A percentile compares a stretch with the other conserved stretches of the same genome.
Evolutionary conservation across 2,888 invertebrate species (phyloP).

Genomic region (Euzophera pinguis): DNA sequence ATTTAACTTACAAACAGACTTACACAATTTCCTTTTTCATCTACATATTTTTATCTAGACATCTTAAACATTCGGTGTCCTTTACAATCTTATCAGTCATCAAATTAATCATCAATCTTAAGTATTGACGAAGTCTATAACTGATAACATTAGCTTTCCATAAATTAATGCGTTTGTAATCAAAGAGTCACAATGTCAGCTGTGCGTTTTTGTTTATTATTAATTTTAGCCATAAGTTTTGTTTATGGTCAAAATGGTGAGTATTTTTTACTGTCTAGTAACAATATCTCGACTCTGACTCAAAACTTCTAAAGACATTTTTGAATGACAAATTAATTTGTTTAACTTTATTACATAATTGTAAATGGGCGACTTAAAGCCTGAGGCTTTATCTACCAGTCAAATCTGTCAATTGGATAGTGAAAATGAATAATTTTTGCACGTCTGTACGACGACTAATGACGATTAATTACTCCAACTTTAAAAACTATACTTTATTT

Average conservation of each 20-base stretch:
- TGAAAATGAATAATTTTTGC: no score
- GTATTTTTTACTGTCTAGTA: conserved; percentile 1
- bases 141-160: neutral
- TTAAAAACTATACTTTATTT: conserved; percentile 18
- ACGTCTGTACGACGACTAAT: no score
- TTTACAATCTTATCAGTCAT: neutral
- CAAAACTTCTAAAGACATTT: no score
- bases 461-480: no score
- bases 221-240: neutral
- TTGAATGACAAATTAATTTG: no score
- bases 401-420: no score
- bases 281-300: no score
- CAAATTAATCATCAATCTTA: neutral
- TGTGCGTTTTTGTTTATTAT: neutral
- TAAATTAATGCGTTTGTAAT: neutral
- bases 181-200: neutral
- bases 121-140: neutral
- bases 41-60: neutral
- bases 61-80: neutral
- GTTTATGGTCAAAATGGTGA: conserved; percentile 6
- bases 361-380: no score
- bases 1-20: neutral
- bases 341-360: no score
- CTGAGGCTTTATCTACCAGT: no score
- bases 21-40: neutral